These are phyloP conservation scores for Porites cylindrica DNA, from an alignment of 92 coral and sea anemone genomes.

Conservation along the genomic window DNA sequence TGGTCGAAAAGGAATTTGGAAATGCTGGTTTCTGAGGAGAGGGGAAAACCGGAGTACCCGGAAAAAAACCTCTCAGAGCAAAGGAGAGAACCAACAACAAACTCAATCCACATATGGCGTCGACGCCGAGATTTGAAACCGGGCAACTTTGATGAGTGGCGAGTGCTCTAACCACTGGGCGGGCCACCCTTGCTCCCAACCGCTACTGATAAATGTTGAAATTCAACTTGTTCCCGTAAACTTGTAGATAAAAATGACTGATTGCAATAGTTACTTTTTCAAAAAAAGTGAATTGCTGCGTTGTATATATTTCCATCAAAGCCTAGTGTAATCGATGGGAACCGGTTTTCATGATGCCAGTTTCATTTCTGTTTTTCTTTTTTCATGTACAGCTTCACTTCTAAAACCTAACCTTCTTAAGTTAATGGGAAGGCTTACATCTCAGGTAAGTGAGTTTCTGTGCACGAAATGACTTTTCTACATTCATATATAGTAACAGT, in stretches of 20 bases:
- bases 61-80: too few relatives aligned
- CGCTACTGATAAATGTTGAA: too few relatives aligned
- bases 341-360: not conserved
- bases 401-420: conserved; percentile 73
- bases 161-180: too few relatives aligned
- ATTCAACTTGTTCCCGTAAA: too few relatives aligned
- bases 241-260: too few relatives aligned
- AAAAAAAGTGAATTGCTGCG: not conserved
- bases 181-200: too few relatives aligned
- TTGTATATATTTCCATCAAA: not conserved
- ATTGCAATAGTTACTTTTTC: not conserved
- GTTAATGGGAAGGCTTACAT: conserved; percentile 87
- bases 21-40: too few relatives aligned
- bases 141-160: not conserved
- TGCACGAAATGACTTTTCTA: not conserved
- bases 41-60: too few relatives aligned
- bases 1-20: too few relatives aligned
- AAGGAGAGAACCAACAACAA: too few relatives aligned
- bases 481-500: not conserved
- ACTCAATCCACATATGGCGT: too few relatives aligned
- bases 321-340: not conserved
- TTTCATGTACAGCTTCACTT: conserved; percentile 66
- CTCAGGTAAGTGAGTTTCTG: conserved; percentile 63
- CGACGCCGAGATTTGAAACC: too few relatives aligned
- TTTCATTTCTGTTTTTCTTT: not conserved